Evolutionary conservation across 64 coral and sea anemone genomes (phyloP).

Genomic region (Montipora sp.): DNA sequence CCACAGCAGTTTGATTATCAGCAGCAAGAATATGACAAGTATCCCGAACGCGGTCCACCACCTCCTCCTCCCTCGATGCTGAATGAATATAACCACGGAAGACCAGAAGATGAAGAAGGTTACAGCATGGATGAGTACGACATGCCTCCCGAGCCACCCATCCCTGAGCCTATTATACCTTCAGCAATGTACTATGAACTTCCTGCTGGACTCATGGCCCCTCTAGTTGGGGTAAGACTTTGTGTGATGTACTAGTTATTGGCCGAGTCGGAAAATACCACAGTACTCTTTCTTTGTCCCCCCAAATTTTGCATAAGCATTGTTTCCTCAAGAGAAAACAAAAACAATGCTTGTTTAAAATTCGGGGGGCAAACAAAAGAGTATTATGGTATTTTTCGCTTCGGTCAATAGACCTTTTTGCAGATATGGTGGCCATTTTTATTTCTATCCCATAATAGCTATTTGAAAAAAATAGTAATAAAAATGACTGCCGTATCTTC

Average conservation of each 20-base stretch:
- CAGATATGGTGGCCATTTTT: too few species aligned
- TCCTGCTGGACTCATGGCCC: conserved; percentile 96
- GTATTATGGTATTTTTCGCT: too few species aligned
- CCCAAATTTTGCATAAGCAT: too few species aligned
- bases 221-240: conserved; percentile 79
- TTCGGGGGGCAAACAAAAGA: too few species aligned
- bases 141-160: conserved; percentile 69
- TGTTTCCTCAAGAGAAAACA: too few species aligned
- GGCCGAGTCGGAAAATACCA: too few species aligned
- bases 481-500: too few species aligned
- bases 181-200: conserved; percentile 98
- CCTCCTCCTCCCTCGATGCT: conserved; percentile 30
- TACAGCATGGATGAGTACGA: conserved; percentile 71
- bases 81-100: conserved; percentile 81
- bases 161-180: conserved; percentile 87
- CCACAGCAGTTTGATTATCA: conserved; percentile 92
- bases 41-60: conserved; percentile 34
- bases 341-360: too few species aligned
- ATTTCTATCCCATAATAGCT: too few species aligned
- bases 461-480: too few species aligned
- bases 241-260: neutral
- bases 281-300: too few species aligned
- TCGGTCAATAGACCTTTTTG: too few species aligned
- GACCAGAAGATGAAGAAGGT: conserved; percentile 43
- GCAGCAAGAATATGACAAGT: conserved; percentile 65